A percentile compares a stretch with the other conserved stretches of the same genome.
phyloP scores from a whole-genome alignment of 2,113 vertebrate species.

The Gymnocephalus cernua region DNA sequence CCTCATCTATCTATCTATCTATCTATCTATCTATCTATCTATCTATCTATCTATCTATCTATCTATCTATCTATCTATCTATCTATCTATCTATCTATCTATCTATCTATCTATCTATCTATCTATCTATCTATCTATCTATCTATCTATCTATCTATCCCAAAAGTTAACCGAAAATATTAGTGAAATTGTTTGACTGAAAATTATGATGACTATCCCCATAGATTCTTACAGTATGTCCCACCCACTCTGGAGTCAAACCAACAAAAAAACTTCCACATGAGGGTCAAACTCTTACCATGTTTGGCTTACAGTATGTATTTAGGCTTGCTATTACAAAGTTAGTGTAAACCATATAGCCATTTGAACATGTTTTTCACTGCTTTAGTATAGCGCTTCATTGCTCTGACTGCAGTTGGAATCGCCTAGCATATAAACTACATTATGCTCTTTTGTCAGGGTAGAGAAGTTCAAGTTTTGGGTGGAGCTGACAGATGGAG shows the following conservation, averaged over 20 bases:
- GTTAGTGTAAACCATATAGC: not conserved
- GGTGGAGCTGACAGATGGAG: constrained; percentile 68
- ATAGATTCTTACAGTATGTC: not conserved
- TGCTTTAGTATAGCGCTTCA: not conserved
- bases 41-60: too few relatives aligned
- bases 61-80: too few relatives aligned
- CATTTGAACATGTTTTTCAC: not conserved
- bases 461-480: constrained; percentile 62
- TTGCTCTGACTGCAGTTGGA: constrained; percentile 28
- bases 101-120: too few relatives aligned
- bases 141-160: not conserved
- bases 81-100: too few relatives aligned
- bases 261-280: not conserved
- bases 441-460: constrained; percentile 38
- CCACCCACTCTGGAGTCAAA: constrained; percentile 2
- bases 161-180: not conserved
- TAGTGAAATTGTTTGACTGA: not conserved
- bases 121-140: too few relatives aligned
- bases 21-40: too few relatives aligned
- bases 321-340: not conserved
- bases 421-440: constrained; percentile 28
- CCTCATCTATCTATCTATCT: not conserved
- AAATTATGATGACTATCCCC: not conserved
- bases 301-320: too few relatives aligned
- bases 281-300: not conserved